These are phyloP conservation scores for Eufriesea mexicana DNA, from an alignment of 1,140 invertebrate species.

Conservation along the genomic window DNA sequence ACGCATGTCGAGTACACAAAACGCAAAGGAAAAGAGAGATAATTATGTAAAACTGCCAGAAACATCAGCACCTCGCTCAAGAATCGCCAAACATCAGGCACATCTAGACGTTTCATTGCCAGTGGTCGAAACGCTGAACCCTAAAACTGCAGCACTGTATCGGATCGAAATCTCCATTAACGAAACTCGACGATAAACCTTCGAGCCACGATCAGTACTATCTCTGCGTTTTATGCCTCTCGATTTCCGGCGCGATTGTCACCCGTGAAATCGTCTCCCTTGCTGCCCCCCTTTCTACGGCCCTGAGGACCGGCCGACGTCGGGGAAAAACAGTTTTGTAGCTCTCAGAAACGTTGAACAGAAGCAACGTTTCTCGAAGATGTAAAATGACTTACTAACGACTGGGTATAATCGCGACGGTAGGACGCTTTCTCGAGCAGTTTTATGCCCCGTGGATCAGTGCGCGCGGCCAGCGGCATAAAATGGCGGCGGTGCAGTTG, in stretches of 20 bases:
- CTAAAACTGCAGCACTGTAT: conserved; percentile 22
- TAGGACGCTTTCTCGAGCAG: conserved; percentile 15
- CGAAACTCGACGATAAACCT: conserved; percentile 54
- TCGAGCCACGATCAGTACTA: not conserved
- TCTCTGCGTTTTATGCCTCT: conserved; percentile 11
- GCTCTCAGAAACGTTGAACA: conserved; percentile 32
- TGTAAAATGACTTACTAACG: conserved; percentile 66
- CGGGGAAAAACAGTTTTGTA: conserved; percentile 48
- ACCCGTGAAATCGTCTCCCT: not conserved
- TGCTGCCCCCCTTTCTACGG: too few relatives aligned
- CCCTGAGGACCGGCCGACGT: not conserved
- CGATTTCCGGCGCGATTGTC: not conserved
- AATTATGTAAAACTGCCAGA: too few relatives aligned
- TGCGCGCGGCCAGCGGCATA: conserved; percentile 40
- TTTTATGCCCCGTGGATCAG: conserved; percentile 60
- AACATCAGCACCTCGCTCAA: too few relatives aligned
- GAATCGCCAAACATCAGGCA: conserved; percentile 1
- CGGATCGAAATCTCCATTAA: conserved; percentile 53
- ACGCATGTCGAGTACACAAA: too few relatives aligned
- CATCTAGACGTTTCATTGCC: conserved; percentile 24
- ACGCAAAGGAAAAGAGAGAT: too few relatives aligned
- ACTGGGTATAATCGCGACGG: conserved; percentile 59
- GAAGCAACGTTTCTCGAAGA: conserved; percentile 46
- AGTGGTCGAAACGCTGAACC: not conserved
- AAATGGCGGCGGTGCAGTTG: conserved; percentile 58